Evolutionary conservation across 2,888 invertebrate species (phyloP).

Genomic region (Agrotis exclamationis): DNA sequence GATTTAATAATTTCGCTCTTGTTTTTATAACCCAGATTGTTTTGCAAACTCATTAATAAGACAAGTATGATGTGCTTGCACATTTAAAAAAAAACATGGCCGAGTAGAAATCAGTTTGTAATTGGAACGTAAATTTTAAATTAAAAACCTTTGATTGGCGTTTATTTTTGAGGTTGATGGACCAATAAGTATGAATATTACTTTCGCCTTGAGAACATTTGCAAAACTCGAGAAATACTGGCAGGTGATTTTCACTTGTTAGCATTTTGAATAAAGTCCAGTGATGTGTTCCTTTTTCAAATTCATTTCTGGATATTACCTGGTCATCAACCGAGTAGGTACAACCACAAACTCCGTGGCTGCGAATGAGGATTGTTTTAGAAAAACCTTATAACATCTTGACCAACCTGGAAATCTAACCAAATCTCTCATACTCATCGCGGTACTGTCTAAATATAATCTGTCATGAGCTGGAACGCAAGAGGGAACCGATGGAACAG

Average conservation of each 20-base stretch:
- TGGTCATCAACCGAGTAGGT: no score
- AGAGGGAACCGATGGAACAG: no score
- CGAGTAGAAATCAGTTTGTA: constrained; percentile 59
- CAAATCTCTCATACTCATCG: no score
- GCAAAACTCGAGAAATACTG: neutral
- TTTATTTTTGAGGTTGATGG: constrained; percentile 23
- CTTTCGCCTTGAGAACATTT: constrained; percentile 19
- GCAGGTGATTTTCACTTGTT: neutral
- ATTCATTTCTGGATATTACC: no score
- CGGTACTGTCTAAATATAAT: no score
- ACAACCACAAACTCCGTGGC: no score
- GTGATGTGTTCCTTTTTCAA: no score
- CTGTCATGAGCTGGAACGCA: no score
- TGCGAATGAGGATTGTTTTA: no score
- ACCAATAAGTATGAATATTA: constrained; percentile 22
- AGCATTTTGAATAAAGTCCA: neutral
- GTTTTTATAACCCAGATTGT: constrained; percentile 79
- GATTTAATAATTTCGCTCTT: constrained; percentile 63
- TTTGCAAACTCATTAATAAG: constrained; percentile 69
- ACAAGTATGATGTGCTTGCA: constrained; percentile 54
- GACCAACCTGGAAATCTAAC: no score
- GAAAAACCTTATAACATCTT: no score
- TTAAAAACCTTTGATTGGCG: constrained; percentile 33
- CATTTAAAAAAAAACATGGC: constrained; percentile 44
- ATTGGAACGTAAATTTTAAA: constrained; percentile 50